Base-by-base conservation (phyloP, 2,113 vertebrate genomes). In the Microcebus griseorufus region DNA sequence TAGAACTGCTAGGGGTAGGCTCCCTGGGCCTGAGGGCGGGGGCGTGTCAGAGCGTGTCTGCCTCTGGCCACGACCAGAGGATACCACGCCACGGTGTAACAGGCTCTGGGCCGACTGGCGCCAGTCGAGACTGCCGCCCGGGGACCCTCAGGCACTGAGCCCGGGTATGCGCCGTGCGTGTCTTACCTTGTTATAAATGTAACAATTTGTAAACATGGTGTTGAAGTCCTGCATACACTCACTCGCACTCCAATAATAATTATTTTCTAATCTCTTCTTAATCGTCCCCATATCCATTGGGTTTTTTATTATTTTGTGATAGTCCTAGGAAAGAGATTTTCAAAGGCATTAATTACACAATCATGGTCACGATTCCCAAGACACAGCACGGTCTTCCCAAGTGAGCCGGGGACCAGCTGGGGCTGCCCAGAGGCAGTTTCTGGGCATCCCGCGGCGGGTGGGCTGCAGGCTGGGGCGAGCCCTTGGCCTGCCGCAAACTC, bases 181-280 rank as follows among this genome's bases (percentile, higher is more conserved):
- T 82, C 98, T 98, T 97, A 99, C 99, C 99, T 99, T 99, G 98
- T 99, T 99, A 75, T 99, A 99, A 82, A 99, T 99, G 97, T 99
- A 99, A 98, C 99, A 99, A 88, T 99, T 99, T 97, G 99, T 99
- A 98, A 99, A 99, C 99, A 99, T 99, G 97, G 99, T 99, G 98
- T 99, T 99, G 99, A 99, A 99, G 97, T 99, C 99, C 92, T 99
- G 99, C 99, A 99, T 99, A 91, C 99, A 99, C 97, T 99, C 99
- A 64, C 99, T 99, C 0, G 99, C 99, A 37, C 99, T 99, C 99
- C 99, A 99, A 34, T 99, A 99, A 85, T 99, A 99, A 90, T 99
- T 99, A 92, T 99, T 99, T 94, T 99, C 99, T 58, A 99, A 98
- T 20, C 99, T 98, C 97, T 99, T 99, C 98, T 99, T 99, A 97